Evolutionary conservation across 2,797 vertebrate genomes (phyloP).

Genomic region (Cryptoprocta ferox): DNA sequence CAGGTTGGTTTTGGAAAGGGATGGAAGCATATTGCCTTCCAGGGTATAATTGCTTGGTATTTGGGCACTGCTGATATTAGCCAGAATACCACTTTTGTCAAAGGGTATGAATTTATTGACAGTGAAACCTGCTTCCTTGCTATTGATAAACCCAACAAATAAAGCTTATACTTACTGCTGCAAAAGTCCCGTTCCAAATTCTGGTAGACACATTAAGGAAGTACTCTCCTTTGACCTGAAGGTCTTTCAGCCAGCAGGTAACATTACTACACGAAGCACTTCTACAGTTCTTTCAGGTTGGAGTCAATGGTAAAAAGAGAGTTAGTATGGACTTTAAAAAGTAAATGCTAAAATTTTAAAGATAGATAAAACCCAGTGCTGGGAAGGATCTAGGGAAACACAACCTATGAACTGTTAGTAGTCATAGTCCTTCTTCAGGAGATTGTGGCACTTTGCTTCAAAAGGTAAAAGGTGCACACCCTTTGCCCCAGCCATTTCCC

Average conservation of each 20-base stretch:
- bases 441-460: not conserved
- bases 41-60: too few species aligned
- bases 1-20: not conserved
- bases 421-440: not conserved
- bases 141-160: not conserved
- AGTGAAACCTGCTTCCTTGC: not conserved
- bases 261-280: slow-evolving; percentile 88
- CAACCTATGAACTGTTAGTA: too few species aligned
- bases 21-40: not conserved
- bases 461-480: not conserved
- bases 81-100: not conserved
- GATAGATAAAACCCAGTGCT: not conserved
- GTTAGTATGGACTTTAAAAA: slow-evolving; percentile 50
- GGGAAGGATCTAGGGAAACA: not conserved
- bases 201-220: slow-evolving; percentile 91
- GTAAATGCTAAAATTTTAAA: not conserved
- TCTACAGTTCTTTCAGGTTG: slow-evolving; percentile 89
- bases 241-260: slow-evolving; percentile 90
- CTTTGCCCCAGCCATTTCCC: not conserved
- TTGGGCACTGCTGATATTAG: not conserved
- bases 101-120: not conserved
- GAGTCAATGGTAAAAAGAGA: not conserved
- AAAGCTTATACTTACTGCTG: slow-evolving; percentile 87
- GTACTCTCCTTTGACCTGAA: slow-evolving; percentile 87
- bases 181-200: slow-evolving; percentile 94